Evolutionary conservation across 2,113 vertebrate species (phyloP), one percentile per base, ranked within the genome.

Genomic region (Dryoscopus gambensis): DNA sequence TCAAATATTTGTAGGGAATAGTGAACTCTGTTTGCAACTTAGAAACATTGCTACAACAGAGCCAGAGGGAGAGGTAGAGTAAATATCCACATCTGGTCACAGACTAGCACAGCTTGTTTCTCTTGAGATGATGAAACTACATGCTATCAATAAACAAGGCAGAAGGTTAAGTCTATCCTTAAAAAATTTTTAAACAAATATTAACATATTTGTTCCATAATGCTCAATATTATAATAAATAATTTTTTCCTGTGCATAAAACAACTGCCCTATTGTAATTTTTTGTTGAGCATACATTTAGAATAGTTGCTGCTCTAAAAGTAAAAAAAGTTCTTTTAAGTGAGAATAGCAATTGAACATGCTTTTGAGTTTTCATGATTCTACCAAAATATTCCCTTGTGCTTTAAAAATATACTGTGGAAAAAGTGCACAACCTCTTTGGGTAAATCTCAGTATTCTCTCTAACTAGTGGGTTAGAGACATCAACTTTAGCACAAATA

Each of bases 91-190:
- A 91, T 95, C 91, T 96, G 94, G 87, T 65, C 65, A 75, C 10
- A 42, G 50, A 79, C 19, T n/a, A 84, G 7, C 39, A 70, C 30
- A 44, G 82, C 42, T 90, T 93, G 62, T 91, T 96, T 94, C 90
- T 93, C n/a, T 67, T 93, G 60, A 92, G 79, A 63, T 95, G 64
- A n/a, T 80, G 81, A 73, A 95, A 68, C 53, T 76, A 56, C 75
- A 63, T 78, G 73, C 79, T 80, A 40, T 77, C 90, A 69, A 93
- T 94, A 97, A 95, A 86, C 75, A 93, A 15, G 55, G 35, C 33
- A 94, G 89, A 79, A 87, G 63, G 91, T 96, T 96, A 96, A 96
- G 93, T 96, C 94, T 96, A 86, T 59, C 19, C 64, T 68, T 86
- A 90, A 95, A 93, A 44, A 93, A 94, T 73, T 88, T 76, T 87